Evolutionary conservation across 2,113 vertebrate genomes (phyloP), one percentile per base, ranked within the genome.

Genomic region (Campylomormyrus numenius): DNA sequence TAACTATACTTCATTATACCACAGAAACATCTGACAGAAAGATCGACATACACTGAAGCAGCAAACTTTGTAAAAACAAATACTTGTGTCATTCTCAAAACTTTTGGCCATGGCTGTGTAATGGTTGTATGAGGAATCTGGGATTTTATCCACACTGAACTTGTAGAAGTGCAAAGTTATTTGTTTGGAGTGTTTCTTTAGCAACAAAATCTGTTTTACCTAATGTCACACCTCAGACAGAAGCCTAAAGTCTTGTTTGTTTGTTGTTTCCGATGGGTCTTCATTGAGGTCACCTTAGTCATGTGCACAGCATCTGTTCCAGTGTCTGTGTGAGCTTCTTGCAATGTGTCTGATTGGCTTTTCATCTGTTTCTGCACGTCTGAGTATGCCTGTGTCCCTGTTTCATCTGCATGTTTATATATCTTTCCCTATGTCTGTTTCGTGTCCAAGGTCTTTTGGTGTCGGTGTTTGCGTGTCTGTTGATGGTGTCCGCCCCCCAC

Each of bases 401-500:
- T 31, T 31, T 24, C n/a, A 86, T 27, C 13, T 53, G 27, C n/a
- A 74, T 80, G 19, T 46, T 45, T 85, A 45, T 85, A 7, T 46
- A 48, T 87, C 15, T 17, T 50, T 35, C 13, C 35, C 49, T 19
- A 15, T 15, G 13, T 17, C 10, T 27, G 46, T 35, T 56, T 42
- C 8, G 2, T 53, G 88, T 89, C 27, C 7, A 24, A 13, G 24
- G 31, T n/a, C 3, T 66, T 15, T 88, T 58, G 15, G 7, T 5
- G 9, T 27, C 3, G 4, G 84, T 56, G 31, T 58, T n/a, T 52
- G 66, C 7, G 1, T 56, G 70, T 83, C 48, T 35, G 27, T 35
- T 89, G 49, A 89, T 31, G 6, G 62, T 15, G 42, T 48, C 39
- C 13, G 31, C 46, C n/a, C 91, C 91, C 24, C 85, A 62, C 89